Base-by-base conservation (phyloP, 2,888 invertebrate species). In the Macrophya annulata region DNA sequence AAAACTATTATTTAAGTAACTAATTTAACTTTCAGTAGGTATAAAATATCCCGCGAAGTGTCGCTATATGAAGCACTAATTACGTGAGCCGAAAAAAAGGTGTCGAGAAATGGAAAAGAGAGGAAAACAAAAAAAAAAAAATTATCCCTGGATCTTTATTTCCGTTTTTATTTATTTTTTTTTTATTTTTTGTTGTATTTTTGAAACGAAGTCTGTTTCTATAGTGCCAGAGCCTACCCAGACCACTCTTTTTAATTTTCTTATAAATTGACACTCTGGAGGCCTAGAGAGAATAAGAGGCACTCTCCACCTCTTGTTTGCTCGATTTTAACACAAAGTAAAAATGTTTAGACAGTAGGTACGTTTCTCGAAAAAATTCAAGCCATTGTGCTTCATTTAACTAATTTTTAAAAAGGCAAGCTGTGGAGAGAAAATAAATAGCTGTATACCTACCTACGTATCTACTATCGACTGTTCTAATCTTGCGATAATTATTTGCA, bases 181-280 rank as follows among this genome's bases (percentile, higher is more conserved):
- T n/a, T 21, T 72, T 21, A 5, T 45, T 6, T 68, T 17, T 4
- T 62, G 10, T 10, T 25, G 31, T 31, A 31, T 31, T 62, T 59
- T 59, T 21, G 0, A 62, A 21, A n/a, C 17, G 40, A 71, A 71
- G 71, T 40, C 40, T 37, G 71, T 62, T 71, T 31, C 71, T 71
- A 40, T 71, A 62, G 25, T 25, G 21, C 12, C 12, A 62, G 25
- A 40, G 71, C 17, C 71, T 6, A 10, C 40, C 71, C 40, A 62
- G 62, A 71, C 71, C 40, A 71, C 71, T 71, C 71, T 71, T 17
- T 4, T 21, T 40, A 71, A 71, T 71, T 71, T 71, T 71, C 71
- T 71, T 71, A 37, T 71, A 40, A 40, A 71, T 71, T 71, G 40
- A 40, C 37, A 71, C 37, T 71, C 40, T 40, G 37, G 31, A 31